These are phyloP conservation scores for Mohoua ochrocephala DNA, from an alignment of 2,113 vertebrate genomes.

Conservation along the genomic window DNA sequence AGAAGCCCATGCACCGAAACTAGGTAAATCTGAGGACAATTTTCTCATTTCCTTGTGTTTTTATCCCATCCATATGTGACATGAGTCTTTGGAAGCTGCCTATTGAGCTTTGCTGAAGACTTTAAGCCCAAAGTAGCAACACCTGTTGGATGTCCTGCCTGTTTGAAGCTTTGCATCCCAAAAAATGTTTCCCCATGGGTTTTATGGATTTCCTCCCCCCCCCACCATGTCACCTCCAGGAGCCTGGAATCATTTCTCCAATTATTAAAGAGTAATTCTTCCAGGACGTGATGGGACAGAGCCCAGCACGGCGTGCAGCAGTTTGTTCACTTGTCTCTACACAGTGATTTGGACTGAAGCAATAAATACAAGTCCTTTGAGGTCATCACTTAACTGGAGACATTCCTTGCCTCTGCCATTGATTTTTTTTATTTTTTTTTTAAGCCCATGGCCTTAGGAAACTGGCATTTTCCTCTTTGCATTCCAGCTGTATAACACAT, in stretches of 20 bases:
- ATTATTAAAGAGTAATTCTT: background rate
- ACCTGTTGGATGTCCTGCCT: background rate
- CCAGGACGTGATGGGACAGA: background rate
- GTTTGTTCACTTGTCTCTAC: background rate
- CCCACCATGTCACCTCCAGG: fast-evolving
- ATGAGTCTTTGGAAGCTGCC: no score
- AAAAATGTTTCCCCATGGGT: background rate
- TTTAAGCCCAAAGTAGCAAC: background rate
- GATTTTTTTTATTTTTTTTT: background rate
- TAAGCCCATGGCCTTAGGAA: background rate
- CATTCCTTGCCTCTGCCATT: background rate
- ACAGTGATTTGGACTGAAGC: background rate
- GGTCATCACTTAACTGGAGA: background rate
- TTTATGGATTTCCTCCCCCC: background rate
- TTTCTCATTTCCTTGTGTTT: background rate
- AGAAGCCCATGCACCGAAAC: background rate
- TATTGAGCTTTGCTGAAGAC: no score
- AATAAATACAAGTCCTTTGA: background rate
- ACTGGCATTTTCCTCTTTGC: fast-evolving
- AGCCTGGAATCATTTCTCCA: background rate
- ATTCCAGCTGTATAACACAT: background rate
- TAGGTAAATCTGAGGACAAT: background rate
- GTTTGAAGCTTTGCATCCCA: background rate
- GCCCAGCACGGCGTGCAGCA: background rate
- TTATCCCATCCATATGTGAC: background rate